A percentile compares a stretch with the other conserved stretches of the same genome.
Conservation (phyloP, 2,888 invertebrate species). For the Erebia aethiops region DNA sequence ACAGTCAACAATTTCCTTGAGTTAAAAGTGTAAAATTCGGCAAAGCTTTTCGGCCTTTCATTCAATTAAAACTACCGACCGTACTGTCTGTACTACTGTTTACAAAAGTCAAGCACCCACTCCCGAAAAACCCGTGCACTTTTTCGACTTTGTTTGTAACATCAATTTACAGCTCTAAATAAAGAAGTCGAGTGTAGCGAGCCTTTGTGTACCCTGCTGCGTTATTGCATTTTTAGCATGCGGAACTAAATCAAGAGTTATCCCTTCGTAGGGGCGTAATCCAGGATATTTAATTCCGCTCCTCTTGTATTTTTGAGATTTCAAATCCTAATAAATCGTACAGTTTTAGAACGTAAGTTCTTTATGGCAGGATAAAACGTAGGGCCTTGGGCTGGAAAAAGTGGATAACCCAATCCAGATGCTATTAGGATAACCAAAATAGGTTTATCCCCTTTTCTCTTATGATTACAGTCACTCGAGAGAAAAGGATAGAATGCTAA, state of each 20-base stretch:
- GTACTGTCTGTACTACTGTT: constrained; percentile 9
- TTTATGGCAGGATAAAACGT: too few relatives aligned
- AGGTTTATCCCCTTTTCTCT: too few relatives aligned
- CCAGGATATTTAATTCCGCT: too few relatives aligned
- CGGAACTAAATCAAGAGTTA: background rate
- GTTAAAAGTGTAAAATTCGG: background rate
- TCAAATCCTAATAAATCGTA: too few relatives aligned
- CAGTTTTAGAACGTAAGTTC: too few relatives aligned
- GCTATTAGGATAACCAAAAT: too few relatives aligned
- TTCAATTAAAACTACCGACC: constrained; percentile 20
- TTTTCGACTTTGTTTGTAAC: constrained; percentile 34
- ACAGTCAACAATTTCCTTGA: background rate
- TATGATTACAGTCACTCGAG: too few relatives aligned
- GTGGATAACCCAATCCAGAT: too few relatives aligned
- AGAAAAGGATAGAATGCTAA: too few relatives aligned
- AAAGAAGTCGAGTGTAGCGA: background rate
- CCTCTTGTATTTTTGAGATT: too few relatives aligned
- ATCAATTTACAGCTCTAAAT: constrained; percentile 5
- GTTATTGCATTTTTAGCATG: constrained; percentile 3
- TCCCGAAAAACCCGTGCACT: constrained; percentile 26
- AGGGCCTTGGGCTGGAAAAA: too few relatives aligned
- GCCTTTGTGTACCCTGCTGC: background rate
- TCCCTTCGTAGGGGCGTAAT: too few relatives aligned
- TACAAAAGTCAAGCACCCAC: constrained; percentile 24
- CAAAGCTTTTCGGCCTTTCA: constrained; percentile 4